Evolutionary conservation across 2,888 invertebrate species (phyloP), one percentile per base, ranked within the genome.

Genomic region (Amaurobius ferox): DNA sequence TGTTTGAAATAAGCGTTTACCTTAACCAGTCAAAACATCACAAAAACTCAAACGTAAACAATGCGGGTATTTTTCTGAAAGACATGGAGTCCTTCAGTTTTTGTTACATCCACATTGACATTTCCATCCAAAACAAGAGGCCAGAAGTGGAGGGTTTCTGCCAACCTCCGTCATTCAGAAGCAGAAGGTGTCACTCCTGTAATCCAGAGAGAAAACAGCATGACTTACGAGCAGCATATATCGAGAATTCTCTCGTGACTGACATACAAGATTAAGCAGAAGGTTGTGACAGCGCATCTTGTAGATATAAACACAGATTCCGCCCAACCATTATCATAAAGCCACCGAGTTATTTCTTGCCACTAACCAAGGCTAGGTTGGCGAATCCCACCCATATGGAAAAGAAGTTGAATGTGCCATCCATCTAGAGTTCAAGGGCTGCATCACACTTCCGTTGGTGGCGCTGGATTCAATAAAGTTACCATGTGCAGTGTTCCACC

Each of bases 351-450:
- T 23, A 23, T 23, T 55, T 16, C 16, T 23, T 5, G 55, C 55
- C 72, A 28, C n/a, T 29, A 13, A 70, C 16, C 67, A 79, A 79
- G 72, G 79, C 19, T 55, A 16, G 30, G 40, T 61, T 6, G 32
- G 29, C 11, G 13, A 19, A 28, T 30, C 9, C 78, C 78, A 70
- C 78, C 78, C 78, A 68, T 35, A 13, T 7, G 19, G 55, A 26
- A 28, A 29, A 16, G 62, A 62, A 62, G 28, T 44, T 35, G 72
- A 55, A 55, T 23, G 55, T 23, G 66, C 35, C 40, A 30, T 29
- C 30, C 48, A 32, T 44, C 29, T 11, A 11, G 35, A 62, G 79
- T 72, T 79, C 79, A 79, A 79, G 79, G 62, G 62, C 61, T 62
- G 0, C 0, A 9, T 30, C 6, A 5, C 7, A 48, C 30, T 78